Conservation (phyloP, 1,140 invertebrate genomes). For the Drosophila sturtevanti region DNA sequence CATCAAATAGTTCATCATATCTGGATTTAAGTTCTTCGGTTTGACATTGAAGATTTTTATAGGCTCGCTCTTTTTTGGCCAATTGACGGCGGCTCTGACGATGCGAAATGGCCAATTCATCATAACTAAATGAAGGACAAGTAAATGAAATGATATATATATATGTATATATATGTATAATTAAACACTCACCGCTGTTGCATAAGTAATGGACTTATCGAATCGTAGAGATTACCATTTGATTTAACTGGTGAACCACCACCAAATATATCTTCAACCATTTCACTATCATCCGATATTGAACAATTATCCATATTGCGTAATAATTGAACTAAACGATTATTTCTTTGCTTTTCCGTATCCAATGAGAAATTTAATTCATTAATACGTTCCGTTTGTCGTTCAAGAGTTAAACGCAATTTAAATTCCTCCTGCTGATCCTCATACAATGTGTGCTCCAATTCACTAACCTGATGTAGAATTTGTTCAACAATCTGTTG, state of each 20-base stretch:
- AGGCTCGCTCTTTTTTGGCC: constrained; percentile 61
- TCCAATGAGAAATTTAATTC: constrained; percentile 62
- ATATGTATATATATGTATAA: neutral
- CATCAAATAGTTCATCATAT: constrained; percentile 59
- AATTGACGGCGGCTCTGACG: constrained; percentile 60
- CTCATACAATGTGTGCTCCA: constrained; percentile 68
- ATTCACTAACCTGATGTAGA: constrained; percentile 53
- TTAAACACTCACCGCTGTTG: constrained; percentile 71
- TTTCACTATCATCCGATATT: constrained; percentile 38
- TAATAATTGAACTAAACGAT: constrained; percentile 61
- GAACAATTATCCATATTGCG: constrained; percentile 33
- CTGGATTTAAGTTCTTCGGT: constrained; percentile 58
- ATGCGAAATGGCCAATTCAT: constrained; percentile 62
- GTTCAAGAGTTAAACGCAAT: constrained; percentile 60
- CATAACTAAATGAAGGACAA: constrained; percentile 51
- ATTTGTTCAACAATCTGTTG: constrained; percentile 55
- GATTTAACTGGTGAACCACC: constrained; percentile 19
- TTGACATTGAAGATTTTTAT: constrained; percentile 56
- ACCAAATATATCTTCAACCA: constrained; percentile 4
- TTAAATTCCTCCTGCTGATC: constrained; percentile 71
- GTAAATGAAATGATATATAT: neutral
- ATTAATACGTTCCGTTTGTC: constrained; percentile 55
- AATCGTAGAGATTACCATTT: constrained; percentile 32
- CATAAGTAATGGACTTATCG: constrained; percentile 75
- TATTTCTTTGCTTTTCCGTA: constrained; percentile 60